Percentiles rank a stretch among this genome's conserved stretches.
phyloP scores from a whole-genome alignment of 2,888 invertebrate genomes.

The Folsomia manolachei region DNA sequence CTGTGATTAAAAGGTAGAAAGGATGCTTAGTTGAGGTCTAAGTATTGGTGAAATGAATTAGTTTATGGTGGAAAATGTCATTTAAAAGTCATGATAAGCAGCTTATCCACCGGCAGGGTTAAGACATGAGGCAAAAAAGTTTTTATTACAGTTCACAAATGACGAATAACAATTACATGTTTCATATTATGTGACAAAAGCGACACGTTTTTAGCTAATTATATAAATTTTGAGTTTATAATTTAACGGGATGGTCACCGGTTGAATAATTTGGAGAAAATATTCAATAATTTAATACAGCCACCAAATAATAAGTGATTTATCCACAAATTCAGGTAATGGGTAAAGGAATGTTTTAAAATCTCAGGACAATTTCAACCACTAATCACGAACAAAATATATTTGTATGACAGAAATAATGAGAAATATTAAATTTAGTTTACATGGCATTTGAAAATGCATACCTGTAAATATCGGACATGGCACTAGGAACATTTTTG shows the following conservation, averaged over 20 bases:
- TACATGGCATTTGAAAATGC: no score
- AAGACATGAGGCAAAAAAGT: background rate
- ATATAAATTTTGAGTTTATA: background rate
- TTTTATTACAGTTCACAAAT: background rate
- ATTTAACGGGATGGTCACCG: background rate
- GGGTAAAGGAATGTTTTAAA: background rate
- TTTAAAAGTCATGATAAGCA: no score
- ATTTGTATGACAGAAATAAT: no score
- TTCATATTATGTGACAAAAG: background rate
- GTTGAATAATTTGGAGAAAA: background rate
- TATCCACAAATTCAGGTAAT: background rate
- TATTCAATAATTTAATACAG: background rate
- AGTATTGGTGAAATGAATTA: no score
- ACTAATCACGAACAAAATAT: no score
- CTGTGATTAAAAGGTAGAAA: no score
- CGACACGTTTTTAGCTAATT: background rate
- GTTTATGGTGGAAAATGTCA: no score
- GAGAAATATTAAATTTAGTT: no score
- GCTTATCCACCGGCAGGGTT: no score
- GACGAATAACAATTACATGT: background rate
- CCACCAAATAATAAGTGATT: background rate
- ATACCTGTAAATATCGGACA: no score
- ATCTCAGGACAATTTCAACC: background rate
- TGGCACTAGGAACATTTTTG: background rate
- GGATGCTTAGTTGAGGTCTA: no score